Evolutionary conservation across 2,888 invertebrate species (phyloP).

Genomic region (Plagiodera versicolora): DNA sequence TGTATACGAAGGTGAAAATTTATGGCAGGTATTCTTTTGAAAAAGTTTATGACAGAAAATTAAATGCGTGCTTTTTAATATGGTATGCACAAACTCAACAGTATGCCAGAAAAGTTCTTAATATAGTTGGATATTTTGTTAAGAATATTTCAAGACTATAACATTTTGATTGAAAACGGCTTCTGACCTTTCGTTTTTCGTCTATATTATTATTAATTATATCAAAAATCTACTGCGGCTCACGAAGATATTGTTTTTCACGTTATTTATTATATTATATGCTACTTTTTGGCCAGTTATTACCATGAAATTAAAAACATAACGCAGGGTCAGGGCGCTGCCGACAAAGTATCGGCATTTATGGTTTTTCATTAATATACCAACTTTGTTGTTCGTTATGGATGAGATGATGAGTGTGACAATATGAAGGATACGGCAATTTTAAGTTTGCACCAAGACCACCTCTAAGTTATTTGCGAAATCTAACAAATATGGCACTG

Average conservation of each 20-base stretch:
- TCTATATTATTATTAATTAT: background rate
- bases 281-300: slow-evolving; percentile 30
- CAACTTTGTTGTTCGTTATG: background rate
- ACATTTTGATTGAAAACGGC: too few relatives aligned
- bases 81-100: too few relatives aligned
- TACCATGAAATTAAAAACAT: slow-evolving; percentile 36
- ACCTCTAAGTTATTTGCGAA: background rate
- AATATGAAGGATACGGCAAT: background rate
- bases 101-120: too few relatives aligned
- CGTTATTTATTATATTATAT: slow-evolving; percentile 29
- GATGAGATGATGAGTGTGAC: background rate
- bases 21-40: background rate
- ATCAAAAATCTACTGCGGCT: background rate
- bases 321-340: slow-evolving; percentile 16
- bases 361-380: background rate
- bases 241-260: slow-evolving; percentile 15
- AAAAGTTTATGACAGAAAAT: background rate
- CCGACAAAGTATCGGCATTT: background rate
- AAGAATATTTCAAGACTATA: too few relatives aligned
- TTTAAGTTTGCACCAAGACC: background rate
- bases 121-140: too few relatives aligned
- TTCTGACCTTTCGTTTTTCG: too few relatives aligned
- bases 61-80: background rate
- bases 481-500: too few relatives aligned
- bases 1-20: background rate